Evolutionary conservation across 1,140 invertebrate genomes (phyloP), one percentile per base, ranked within the genome.

Genomic region (Drosophila equinoxialis): DNA sequence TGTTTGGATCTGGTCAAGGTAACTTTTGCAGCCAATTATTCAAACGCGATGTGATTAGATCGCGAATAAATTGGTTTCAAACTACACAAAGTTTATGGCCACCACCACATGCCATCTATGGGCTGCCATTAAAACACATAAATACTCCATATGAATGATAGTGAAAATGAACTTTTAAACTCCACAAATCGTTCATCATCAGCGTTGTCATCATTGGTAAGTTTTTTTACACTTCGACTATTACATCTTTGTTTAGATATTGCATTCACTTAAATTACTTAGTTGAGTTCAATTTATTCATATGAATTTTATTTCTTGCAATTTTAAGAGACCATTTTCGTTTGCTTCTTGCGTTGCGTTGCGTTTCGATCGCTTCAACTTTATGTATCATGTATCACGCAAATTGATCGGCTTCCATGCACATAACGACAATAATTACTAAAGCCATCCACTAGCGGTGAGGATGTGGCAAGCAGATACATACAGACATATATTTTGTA

Each of bases 11-110:
- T 72, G 55, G 67, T 60, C 39, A 66, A 70, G 51, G 71, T 71
- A 78, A 81, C 64, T 75, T 30, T 75, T 58, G 71, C 68, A 73
- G 71, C 61, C 83, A 82, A 87, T 86, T 86, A 86, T 86, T 71
- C 62, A 82, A 81, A 79, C 82, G 82, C 71, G 71, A 87, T 68
- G 64, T 64, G 76, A 86, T 79, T 68, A 65, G 65, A 81, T 82
- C 74, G 39, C 62, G 77, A 75, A 75, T 81, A 85, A 85, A 85
- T 81, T 81, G 71, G 72, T 61, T 83, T 68, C 55, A 65, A 61
- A 64, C 64, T 64, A 55, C 66, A 70, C 70, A 66, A 30, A 66
- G 63, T 65, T 74, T 66, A 67, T 39, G 71, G 68, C 57, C 30
- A 42, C 42, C 45, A 23, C 6, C 8, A 51, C 17, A 51, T 51